Evolutionary conservation across 2,113 vertebrate species (phyloP), one percentile per base, ranked within the genome.

Genomic region (Tychaedon coryphoeus): DNA sequence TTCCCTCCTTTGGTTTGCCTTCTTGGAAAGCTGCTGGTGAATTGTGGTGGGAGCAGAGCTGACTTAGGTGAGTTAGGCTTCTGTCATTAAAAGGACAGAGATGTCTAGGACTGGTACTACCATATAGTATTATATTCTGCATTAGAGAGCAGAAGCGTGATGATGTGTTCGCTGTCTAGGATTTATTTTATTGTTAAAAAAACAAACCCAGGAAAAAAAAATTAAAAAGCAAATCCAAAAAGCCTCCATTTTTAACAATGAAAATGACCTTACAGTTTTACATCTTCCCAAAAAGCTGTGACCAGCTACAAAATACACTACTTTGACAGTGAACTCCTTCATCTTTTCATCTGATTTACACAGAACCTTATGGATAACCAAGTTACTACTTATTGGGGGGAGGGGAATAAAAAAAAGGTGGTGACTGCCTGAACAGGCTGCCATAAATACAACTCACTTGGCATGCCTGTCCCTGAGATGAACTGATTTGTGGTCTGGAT

Each of bases 401-500:
- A 40, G 64, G 8, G 24, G 40, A 51, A 86, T 64, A 26, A 71
- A 56, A 71, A 69, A 34, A 51, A 56, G 4, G 5, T 38, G 69
- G 34, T 69, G 24, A 58, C 53, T 81, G 48, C 83, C 58, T 90
- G 76, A 92, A 81, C 22, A 78, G 71, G 26, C 82, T 88, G 61
- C 34, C 78, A 88, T 80, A 81, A 88, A 29, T 89, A 57, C 38
- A 73, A 33, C 69, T 70, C 31, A 7, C 56, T 92, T 86, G 75
- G 34, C 64, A 77, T 81, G 57, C 34, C 33, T 92, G 65, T 69
- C 56, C 74, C 64, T 2, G 0, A 53, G 50, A 78, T 74, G 29
- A 96, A 95, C 70, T 95, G 53, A 94, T 96, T 91, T 93, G 53
- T 95, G 82, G 83, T 62, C 82, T 86, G 48, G n/a, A 73, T 92